Conservation (phyloP, 2,113 vertebrate species). For the Tonatia bakeri region DNA sequence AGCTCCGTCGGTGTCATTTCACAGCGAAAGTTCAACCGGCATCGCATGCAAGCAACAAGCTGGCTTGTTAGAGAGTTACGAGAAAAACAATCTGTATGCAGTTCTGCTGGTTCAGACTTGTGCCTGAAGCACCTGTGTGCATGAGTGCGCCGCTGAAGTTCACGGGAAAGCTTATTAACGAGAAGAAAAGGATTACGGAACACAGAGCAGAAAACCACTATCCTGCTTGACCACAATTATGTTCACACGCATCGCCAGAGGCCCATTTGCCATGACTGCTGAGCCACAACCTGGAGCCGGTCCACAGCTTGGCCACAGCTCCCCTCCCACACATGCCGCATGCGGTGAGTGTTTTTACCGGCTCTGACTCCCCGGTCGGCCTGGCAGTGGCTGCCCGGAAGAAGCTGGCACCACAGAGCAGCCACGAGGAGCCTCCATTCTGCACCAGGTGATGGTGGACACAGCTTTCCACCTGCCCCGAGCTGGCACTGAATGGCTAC, state of each 20-base stretch:
- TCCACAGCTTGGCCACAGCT: not conserved
- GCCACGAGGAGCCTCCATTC: not conserved
- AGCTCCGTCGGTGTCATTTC: not conserved
- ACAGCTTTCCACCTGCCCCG: no score
- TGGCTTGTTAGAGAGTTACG: conserved; percentile 61
- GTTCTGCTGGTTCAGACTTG: not conserved
- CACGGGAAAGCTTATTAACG: not conserved
- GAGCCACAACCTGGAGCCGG: not conserved
- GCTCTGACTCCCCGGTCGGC: not conserved
- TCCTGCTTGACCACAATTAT: not conserved
- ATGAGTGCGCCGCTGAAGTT: not conserved
- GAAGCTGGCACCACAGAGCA: no score
- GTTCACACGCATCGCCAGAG: not conserved
- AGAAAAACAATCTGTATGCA: not conserved
- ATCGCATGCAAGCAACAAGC: not conserved
- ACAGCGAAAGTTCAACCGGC: not conserved
- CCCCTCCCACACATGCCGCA: not conserved
- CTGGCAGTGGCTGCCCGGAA: not conserved
- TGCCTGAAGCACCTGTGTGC: not conserved
- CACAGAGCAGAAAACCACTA: not conserved
- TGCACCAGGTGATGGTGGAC: not conserved
- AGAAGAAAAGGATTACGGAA: not conserved
- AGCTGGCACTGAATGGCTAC: not conserved
- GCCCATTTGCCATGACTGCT: not conserved
- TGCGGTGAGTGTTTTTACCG: not conserved